phyloP scores from a whole-genome alignment of 2,113 vertebrate species.

The Erythrolamprus reginae region DNA sequence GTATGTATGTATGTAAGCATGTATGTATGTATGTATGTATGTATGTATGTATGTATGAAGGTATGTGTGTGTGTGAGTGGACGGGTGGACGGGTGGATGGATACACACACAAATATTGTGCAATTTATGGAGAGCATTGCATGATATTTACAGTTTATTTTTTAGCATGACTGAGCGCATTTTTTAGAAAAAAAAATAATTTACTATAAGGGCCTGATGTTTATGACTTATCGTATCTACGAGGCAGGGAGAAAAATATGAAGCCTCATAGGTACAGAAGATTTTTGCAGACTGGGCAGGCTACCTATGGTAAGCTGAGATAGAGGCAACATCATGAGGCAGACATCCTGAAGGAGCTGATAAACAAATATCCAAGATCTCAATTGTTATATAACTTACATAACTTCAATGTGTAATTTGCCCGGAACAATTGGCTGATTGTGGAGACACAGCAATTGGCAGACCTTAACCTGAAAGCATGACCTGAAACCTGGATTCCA shows the following conservation, averaged over 20 bases:
- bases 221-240: neutral
- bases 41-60: too few species aligned
- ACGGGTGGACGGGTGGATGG: too few species aligned
- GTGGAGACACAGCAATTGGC: neutral
- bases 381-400: neutral
- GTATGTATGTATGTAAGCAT: too few species aligned
- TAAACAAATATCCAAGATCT: neutral
- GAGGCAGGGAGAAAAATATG: neutral
- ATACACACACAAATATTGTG: too few species aligned
- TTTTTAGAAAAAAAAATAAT: too few species aligned
- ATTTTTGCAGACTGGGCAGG: neutral
- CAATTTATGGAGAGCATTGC: too few species aligned
- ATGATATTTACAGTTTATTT: too few species aligned
- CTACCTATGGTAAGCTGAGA: neutral
- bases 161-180: too few species aligned
- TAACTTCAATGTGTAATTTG: neutral
- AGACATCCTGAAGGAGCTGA: neutral
- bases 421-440: neutral
- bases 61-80: too few species aligned
- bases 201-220: neutral
- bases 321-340: neutral
- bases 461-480: neutral
- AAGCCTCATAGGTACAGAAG: neutral
- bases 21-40: too few species aligned
- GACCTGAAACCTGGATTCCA: neutral